Conservation (phyloP, 1,140 invertebrate genomes). For the Drosophila orena region DNA sequence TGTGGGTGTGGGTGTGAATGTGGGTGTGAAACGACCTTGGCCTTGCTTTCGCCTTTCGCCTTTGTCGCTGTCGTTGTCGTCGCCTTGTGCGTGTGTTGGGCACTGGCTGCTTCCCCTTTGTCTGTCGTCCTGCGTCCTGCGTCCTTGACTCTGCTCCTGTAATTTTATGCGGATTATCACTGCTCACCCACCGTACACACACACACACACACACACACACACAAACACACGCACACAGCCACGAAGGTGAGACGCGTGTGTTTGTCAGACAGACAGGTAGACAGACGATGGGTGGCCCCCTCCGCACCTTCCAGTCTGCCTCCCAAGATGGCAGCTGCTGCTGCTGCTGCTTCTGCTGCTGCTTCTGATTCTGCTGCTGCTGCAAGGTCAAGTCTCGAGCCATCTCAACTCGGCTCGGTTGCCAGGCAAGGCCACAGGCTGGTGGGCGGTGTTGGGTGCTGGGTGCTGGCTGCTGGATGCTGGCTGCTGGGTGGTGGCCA, state of each 20-base stretch:
- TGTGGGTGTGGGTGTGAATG: too few relatives aligned
- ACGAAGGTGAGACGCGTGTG: conserved; percentile 36
- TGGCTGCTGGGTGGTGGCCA: neutral
- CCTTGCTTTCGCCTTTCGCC: conserved; percentile 76
- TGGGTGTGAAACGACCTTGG: conserved; percentile 71
- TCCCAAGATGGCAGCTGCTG: conserved; percentile 44
- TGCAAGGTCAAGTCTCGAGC: conserved; percentile 67
- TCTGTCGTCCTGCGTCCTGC: neutral
- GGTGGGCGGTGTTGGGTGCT: neutral
- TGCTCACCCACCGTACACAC: conserved; percentile 12
- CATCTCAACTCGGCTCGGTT: conserved; percentile 33
- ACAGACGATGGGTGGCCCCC: conserved; percentile 25
- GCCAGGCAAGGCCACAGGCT: conserved; percentile 43
- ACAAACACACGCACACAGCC: too few relatives aligned
- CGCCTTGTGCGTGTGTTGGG: conserved; percentile 33
- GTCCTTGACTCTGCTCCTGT: conserved; percentile 50
- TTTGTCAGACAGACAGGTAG: conserved; percentile 41
- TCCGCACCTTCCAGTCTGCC: conserved; percentile 18
- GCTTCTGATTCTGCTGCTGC: conserved; percentile 1
- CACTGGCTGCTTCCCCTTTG: conserved; percentile 23
- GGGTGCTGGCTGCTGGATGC: neutral
- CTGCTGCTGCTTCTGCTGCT: too few relatives aligned
- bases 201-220: conserved; percentile 13
- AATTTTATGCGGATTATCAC: conserved; percentile 84
- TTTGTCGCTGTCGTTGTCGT: conserved; percentile 30